phyloP scores from a whole-genome alignment of 37 sponge, comb jelly and placozoan species.

The Corticium candelabrum region DNA sequence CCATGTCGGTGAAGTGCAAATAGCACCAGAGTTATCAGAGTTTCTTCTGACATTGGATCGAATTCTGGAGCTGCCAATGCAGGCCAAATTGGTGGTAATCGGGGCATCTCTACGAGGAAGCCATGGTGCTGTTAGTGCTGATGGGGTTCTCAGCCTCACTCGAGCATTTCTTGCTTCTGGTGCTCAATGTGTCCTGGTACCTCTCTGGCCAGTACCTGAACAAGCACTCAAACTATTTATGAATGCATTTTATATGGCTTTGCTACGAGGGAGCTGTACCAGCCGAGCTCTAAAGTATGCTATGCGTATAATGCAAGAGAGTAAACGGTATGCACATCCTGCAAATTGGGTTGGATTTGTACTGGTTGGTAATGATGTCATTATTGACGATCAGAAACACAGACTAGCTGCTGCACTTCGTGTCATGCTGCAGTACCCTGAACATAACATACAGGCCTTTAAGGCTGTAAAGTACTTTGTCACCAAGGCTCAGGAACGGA shows the following conservation, averaged over 20 bases:
- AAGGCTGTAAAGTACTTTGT: constrained; percentile 54
- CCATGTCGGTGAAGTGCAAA: not conserved
- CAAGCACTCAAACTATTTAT: constrained; percentile 72
- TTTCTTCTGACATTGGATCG: constrained; percentile 60
- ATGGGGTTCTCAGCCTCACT: constrained; percentile 52
- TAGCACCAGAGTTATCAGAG: not conserved
- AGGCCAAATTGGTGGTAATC: constrained; percentile 64
- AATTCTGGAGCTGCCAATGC: constrained; percentile 34
- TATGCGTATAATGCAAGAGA: constrained; percentile 62
- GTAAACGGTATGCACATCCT: constrained; percentile 60
- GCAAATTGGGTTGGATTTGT: constrained; percentile 83
- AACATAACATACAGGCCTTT: constrained; percentile 49
- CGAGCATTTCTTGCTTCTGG: constrained; percentile 68
- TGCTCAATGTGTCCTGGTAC: constrained; percentile 63
- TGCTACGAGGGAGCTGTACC: constrained; percentile 61
- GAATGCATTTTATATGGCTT: constrained; percentile 78
- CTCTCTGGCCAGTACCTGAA: constrained; percentile 71
- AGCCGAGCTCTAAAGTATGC: constrained; percentile 68
- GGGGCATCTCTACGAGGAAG: constrained; percentile 53
- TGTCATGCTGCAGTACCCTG: constrained; percentile 45
- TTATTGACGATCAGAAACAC: constrained; percentile 44
- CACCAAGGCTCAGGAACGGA: not conserved
- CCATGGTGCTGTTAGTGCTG: constrained; percentile 23
- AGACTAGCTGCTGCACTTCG: constrained; percentile 38
- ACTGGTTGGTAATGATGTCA: constrained; percentile 68